A percentile compares a stretch with the other conserved stretches of the same genome.
phyloP scores from a whole-genome alignment of 2,113 vertebrate genomes.

The Planiliza haematocheilus region DNA sequence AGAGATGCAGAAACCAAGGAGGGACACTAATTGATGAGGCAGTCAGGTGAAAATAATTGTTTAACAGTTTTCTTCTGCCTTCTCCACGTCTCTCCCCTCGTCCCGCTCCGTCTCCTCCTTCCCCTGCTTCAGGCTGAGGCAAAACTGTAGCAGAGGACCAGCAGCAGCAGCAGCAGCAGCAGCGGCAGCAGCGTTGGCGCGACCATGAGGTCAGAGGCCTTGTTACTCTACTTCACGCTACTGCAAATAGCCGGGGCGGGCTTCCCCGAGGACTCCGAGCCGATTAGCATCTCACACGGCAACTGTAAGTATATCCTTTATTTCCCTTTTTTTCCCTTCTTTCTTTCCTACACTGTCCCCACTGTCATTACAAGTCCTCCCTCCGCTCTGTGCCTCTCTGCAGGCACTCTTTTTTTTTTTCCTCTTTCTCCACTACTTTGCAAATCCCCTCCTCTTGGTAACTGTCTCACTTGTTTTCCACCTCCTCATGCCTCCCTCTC shows the following conservation, averaged over 20 bases:
- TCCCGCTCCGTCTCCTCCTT: slow-evolving; percentile 33
- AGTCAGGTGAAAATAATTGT: slow-evolving; percentile 38
- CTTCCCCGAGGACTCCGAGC: slow-evolving; percentile 99
- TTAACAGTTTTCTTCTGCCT: slow-evolving; percentile 57
- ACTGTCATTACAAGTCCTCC: slow-evolving; percentile 49
- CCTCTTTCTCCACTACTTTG: slow-evolving; percentile 40
- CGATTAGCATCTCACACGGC: slow-evolving; percentile 99
- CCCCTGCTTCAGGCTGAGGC: slow-evolving; percentile 88
- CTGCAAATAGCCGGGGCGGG: slow-evolving; percentile 93
- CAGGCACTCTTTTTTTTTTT: slow-evolving; percentile 41
- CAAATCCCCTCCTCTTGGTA: slow-evolving; percentile 33
- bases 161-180: slow-evolving; percentile 73
- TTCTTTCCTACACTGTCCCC: slow-evolving; percentile 2
- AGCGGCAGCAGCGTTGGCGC: slow-evolving; percentile 79
- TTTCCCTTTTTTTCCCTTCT: slow-evolving; percentile 12
- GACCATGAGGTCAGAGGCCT: slow-evolving; percentile 99
- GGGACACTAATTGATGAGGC: slow-evolving; percentile 36
- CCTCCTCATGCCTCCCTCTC: slow-evolving; percentile 45
- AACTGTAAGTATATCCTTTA: slow-evolving; percentile 92
- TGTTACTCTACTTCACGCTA: slow-evolving; percentile 97
- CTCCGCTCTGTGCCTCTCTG: background rate
- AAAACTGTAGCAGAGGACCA: slow-evolving; percentile 87
- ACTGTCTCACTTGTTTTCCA: slow-evolving; percentile 55
- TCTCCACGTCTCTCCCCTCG: background rate
- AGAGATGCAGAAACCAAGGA: slow-evolving; percentile 21